Base-by-base conservation (phyloP, 2,113 vertebrate species). In the Nycticorax nycticorax region DNA sequence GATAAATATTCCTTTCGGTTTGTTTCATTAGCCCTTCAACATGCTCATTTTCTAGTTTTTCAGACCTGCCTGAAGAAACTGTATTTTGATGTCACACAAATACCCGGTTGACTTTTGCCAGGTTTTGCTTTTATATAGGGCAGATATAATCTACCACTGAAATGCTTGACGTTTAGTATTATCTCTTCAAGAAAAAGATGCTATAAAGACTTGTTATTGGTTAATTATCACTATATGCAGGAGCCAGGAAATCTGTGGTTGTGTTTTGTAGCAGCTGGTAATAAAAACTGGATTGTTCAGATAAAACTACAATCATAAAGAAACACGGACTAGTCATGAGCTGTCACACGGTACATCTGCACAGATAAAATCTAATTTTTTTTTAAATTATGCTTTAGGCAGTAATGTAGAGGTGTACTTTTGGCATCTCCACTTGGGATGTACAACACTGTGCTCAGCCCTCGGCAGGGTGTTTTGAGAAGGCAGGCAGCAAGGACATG, bases 391-490 rank as follows among this genome's bases (percentile, higher is more conserved):
- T 12, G 12, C 21, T 62, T 77, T 32, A n/a, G 47, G 11, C 27
- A 47, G 47, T 11, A 74, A 75, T 62, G 9, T 1, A 57, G 47
- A 45, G 7, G 37, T 15, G 6, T 14, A 30, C 2, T 82, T 89
- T 7, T 14, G 14, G 23, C 23, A 85, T 14, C n/a, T 85, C 37
- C 19, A 3, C 14, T 50, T 57, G 23, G 30, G 52, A 41, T 0
- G 2, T 0, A 24, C 0, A 2, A 35, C 3, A 5, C 45, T 43
- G 23, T 1, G 1, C 35, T 20, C 10, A 35, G 37, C 20, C 7
- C 45, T 15, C 12, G 11, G 14, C 8, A 23, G 28, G 9, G 16
- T 8, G 23, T 6, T 35, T 17, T 32, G 41, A 57, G 52, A 30
- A 77, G 10, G 16, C 8, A 17, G 21, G 16, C 22, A 39, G 43